Base-by-base conservation (phyloP, 1,140 invertebrate species). In the Tetragnatha versicolor region DNA sequence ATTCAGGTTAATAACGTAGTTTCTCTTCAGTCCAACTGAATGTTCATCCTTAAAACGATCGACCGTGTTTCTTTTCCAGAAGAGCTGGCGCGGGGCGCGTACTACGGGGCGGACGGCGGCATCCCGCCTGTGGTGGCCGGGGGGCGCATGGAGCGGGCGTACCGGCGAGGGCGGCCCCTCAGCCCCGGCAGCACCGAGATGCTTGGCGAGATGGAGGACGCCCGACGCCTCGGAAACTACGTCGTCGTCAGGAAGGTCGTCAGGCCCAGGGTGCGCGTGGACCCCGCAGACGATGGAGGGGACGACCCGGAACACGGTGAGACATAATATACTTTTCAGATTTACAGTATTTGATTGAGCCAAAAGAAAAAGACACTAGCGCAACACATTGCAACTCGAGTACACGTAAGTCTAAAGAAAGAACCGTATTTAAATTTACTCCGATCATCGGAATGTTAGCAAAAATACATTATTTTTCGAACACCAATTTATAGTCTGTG, bases 211-310 rank as follows among this genome's bases (percentile, higher is more conserved):
- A 51, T 72, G 53, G 55, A 31, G 0, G 66, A 72, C 7, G 66
- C 68, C 12, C 9, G 78, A 7, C 55, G 68, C 33, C 45, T 79
- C 6, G 78, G 78, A 7, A 73, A 79, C 9, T 79, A 79, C 27
- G 60, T 79, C 7, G 68, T 79, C 2, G 66, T 79, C n/a, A 27
- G 78, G 12, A 79, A 79, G 39, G 78, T 72, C 0, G 68, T 72
- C 14, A 31, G 65, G n/a, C 78, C 78, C 7, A 63, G 78, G 17
- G 45, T 72, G 35, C n/a, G 78, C 17, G 76, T 79, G 7, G 66
- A 79, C 33, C 29, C 66, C 4, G 68, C 53, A 0, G 47, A 53
- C 12, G 60, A 77, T 4, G 45, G 14, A 3, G 65, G 14, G 1
- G 47, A 55, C 1, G 75, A 77, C 9, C 17, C 37, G 7, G 76